Percentiles rank a stretch among this genome's conserved stretches.
phyloP scores from a whole-genome alignment of 2,888 invertebrate species.

The Dryadula phaetusa region DNA sequence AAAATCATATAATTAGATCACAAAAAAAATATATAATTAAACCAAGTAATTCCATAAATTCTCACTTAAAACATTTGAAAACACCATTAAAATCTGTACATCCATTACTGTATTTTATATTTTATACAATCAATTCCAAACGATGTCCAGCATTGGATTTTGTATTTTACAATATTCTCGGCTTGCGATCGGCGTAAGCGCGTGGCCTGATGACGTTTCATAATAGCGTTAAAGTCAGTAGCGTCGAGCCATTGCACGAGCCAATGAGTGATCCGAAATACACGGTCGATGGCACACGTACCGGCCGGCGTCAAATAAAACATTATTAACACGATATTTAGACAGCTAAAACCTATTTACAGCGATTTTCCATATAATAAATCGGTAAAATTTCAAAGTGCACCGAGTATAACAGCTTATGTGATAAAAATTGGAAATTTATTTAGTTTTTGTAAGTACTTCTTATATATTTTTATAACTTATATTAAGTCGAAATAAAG shows the following conservation, averaged over 20 bases:
- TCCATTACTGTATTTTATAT: constrained; percentile 3
- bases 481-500: no score
- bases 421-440: background rate
- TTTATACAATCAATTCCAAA: background rate
- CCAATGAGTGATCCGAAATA: constrained; percentile 47
- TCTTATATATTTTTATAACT: background rate
- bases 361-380: background rate
- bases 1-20: no score
- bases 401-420: background rate
- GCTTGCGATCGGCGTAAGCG: constrained; percentile 61
- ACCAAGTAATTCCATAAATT: background rate
- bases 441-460: background rate
- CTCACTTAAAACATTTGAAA: background rate
- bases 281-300: constrained; percentile 44
- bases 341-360: constrained; percentile 9
- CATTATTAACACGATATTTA: constrained; percentile 38
- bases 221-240: constrained; percentile 41
- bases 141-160: constrained; percentile 48
- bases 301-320: constrained; percentile 44
- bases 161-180: constrained; percentile 39
- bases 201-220: constrained; percentile 68
- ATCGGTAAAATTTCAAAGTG: background rate
- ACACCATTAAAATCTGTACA: background rate
- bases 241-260: constrained; percentile 39
- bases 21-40: no score